phyloP scores from a whole-genome alignment of 2,888 invertebrate genomes.

The Eupithecia abbreviata region DNA sequence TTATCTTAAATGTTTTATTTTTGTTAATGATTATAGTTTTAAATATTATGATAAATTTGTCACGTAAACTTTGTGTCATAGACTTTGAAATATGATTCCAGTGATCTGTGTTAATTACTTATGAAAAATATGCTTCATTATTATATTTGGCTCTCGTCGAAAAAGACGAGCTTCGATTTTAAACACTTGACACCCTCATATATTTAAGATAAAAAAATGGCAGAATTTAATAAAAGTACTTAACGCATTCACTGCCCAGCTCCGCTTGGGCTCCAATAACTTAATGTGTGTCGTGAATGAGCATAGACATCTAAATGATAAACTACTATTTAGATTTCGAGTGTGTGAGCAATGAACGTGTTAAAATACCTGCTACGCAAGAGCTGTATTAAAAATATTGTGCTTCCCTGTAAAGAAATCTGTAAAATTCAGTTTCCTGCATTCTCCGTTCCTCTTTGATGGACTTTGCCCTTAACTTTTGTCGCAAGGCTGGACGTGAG shows the following conservation, averaged over 20 bases:
- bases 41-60: not conserved
- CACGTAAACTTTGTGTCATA: constrained; percentile 5
- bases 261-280: not conserved
- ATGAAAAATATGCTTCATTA: not conserved
- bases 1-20: not conserved
- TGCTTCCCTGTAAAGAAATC: not conserved
- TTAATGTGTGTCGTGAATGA: not conserved
- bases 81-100: not conserved
- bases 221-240: too few species aligned
- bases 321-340: not conserved
- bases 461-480: not conserved
- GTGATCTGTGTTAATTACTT: not conserved
- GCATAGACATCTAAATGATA: too few species aligned
- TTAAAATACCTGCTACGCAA: not conserved
- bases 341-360: not conserved
- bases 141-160: not conserved
- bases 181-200: not conserved
- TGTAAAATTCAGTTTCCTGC: not conserved
- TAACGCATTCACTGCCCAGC: not conserved
- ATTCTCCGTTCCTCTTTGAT: not conserved
- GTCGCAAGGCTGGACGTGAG: not conserved
- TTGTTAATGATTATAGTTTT: not conserved
- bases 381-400: not conserved
- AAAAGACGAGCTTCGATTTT: not conserved
- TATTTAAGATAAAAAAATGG: not conserved